Base-by-base conservation (phyloP, 2,888 invertebrate species). In the Lapara coniferarum region DNA sequence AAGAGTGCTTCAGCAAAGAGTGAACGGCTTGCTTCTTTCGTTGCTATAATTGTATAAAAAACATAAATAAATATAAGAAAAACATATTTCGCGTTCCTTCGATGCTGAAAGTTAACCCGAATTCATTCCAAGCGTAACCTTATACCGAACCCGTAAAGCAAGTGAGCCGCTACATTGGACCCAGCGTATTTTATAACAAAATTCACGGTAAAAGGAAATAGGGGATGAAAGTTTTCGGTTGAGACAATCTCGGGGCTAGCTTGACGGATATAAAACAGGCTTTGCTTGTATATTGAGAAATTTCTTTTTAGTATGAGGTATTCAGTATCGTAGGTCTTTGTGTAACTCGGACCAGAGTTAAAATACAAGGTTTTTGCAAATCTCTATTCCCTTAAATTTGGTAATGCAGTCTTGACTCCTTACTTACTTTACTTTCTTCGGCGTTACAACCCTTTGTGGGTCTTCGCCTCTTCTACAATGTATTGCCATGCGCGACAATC, bases 161-260 rank as follows among this genome's bases (percentile, higher is more conserved):
- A 63, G 46, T 63, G 63, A 63, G 46, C 49, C 63, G 63, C 46
- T 46, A 63, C 63, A 63, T 63, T 63, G 63, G 63, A 46, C 49
- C 46, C 63, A 19, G 37, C 63, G 63, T 63, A 63, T 63, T 63
- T 63, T 49, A 19, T 46, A 63, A 49, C 63, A 63, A 63, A 63
- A 63, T 46, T 19, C 44, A 63, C 46, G 19, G 46, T 63, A 63
- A 63, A 63, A 19, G 19, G 59, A 59, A 63, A 63, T 63, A 49
- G 49, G 59, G 49, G 19, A 19, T 46, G 46, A 63, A 46, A 46
- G 19, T 63, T 49, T 63, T 63, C 63, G 63, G 46, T 63, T 63
- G 63, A 63, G 63, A 46, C 63, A 63, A 63, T 49, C 16, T 63
- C 49, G 46, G 63, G 63, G 49, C 63, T 63, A 63, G 63, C 63